Evolutionary conservation across 2,888 invertebrate species (phyloP).

Genomic region (Diloba caeruleocephala): DNA sequence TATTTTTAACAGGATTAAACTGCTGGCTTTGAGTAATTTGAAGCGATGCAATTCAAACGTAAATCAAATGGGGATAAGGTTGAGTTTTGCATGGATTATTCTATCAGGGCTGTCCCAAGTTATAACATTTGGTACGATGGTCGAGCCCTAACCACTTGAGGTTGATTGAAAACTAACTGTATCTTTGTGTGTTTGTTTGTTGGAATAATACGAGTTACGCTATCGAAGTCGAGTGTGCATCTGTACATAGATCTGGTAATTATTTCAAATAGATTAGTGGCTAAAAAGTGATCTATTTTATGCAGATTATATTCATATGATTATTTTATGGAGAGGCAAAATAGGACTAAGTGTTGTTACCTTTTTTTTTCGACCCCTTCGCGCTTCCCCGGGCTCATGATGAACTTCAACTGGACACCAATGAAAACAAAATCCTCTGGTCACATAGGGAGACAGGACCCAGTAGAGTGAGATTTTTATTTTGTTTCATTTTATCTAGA

Average conservation of each 20-base stretch:
- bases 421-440: too few relatives aligned
- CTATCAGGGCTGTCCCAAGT: constrained; percentile 44
- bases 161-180: constrained; percentile 84
- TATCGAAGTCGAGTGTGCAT: constrained; percentile 76
- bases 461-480: too few relatives aligned
- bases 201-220: constrained; percentile 78
- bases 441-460: too few relatives aligned
- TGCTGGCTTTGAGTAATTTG: neutral
- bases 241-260: constrained; percentile 61
- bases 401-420: too few relatives aligned
- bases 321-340: too few relatives aligned
- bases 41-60: constrained; percentile 28
- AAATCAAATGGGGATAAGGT: neutral
- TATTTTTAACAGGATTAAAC: constrained; percentile 1
- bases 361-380: too few relatives aligned
- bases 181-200: constrained; percentile 81
- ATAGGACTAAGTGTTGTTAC: too few relatives aligned
- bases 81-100: constrained; percentile 21
- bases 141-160: constrained; percentile 69
- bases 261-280: constrained; percentile 24
- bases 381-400: too few relatives aligned
- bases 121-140: constrained; percentile 77
- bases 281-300: neutral
- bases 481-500: too few relatives aligned
- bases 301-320: too few relatives aligned